Evolutionary conservation across 2,113 vertebrate species (phyloP), one percentile per base, ranked within the genome.

Genomic region (Sitta europaea): DNA sequence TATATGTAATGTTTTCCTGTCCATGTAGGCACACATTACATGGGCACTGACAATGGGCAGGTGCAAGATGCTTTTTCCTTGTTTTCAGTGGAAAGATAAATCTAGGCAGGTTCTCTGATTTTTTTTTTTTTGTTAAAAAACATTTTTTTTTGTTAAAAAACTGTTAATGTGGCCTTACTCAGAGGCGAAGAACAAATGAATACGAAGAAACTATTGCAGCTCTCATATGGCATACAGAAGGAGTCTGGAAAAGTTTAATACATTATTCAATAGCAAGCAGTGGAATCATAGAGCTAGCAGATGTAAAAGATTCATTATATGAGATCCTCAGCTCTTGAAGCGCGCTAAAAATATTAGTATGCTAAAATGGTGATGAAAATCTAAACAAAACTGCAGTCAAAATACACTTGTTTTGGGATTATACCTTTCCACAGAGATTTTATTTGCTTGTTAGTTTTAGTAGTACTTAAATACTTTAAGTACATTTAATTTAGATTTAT

Each of bases 241-340:
- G 16, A 86, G 23, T 23, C 48, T 86, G 22, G 51, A 83, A 85
- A 94, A 95, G 33, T 43, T 76, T 78, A 80, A 94, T 92, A 47
- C 59, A 96, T 96, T 94, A 96, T 96, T 97, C 80, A 97, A 36
- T 55, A 92, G 85, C 40, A 92, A 95, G 38, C 28, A 21, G 70
- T 71, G 28, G 63, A 95, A 93, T 87, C 87, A 82, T 35, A 89
- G 77, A 88, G 51, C 22, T 50, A 84, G 85, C 57, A 96, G 50
- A 67, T 91, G 51, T 55, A 86, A 76, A 96, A 95, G 50, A 92
- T 92, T 92, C 59, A 68, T 29, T 92, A 65, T 79, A 42, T 22
- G 77, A 92, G 74, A 92, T 51, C 75, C 24, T 89, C 81, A 93
- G 38, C 59, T 86, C 79, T 66, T 83, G 28, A 57, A 71, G 75